Base-by-base conservation (phyloP, 2,113 vertebrate genomes). In the Cyphomyrus discorhynchus region DNA sequence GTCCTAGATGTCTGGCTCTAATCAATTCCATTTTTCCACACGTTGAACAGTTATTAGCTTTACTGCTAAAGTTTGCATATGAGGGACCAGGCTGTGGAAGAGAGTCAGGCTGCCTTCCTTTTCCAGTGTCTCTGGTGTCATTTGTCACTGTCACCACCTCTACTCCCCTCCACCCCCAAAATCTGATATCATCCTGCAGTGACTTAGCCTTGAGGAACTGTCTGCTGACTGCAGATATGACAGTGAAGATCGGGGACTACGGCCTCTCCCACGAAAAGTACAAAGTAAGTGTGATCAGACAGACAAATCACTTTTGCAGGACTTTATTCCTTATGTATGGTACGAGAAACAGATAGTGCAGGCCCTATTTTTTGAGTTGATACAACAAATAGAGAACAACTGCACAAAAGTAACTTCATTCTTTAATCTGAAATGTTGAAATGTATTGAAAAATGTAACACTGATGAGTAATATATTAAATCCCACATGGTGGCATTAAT, bases 201-300 rank as follows among this genome's bases (percentile, higher is more conserved):
- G 98, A 99, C 95, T 93, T 99, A 94, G 98, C 98, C 42, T 94
- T 99, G 94, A 94, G 98, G 92, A 99, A 98, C 95, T 99, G 98
- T 94, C 95, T 99, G 88, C 96, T 99, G 31, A 97, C 97, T 0
- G 97, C 97, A 0, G 98, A 99, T 93, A 95, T 99, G 95, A 97
- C 97, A 0, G 97, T 99, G 86, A 99, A 99, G 94, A 96, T 99
- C 0, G 98, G 98, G 0, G 98, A 99, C 95, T 99, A 99, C 0
- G 98, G 98, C 66, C 96, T 99, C 47, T 96, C 98, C 3, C 98
- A 98, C 91, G 97, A 96, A 95, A 97, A 96, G 92, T 99, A 98
- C 95, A 97, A 98, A 96, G 98, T 98, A 93, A 97, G 96, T 82
- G 46, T 8, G 88, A 15, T 21, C 58, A 27, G 50, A 13, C 2